These are phyloP conservation scores for Coryphaenoides rupestris DNA, from an alignment of 2,113 vertebrate genomes.

Conservation along the genomic window DNA sequence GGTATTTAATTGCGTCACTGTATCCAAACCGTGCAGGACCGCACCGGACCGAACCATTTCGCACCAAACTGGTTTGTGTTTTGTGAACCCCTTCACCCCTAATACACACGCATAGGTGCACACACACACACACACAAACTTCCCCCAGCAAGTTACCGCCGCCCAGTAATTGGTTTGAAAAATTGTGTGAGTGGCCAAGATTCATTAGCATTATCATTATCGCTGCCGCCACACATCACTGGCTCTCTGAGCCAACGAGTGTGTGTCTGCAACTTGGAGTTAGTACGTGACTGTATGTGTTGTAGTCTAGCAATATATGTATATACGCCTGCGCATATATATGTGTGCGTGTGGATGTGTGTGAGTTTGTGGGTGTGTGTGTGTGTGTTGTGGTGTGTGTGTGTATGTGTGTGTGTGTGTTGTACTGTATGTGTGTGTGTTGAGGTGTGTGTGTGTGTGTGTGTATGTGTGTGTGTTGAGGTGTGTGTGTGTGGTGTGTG, in stretches of 20 bases:
- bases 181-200: slow-evolving; percentile 58
- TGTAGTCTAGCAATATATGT: background rate
- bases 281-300: background rate
- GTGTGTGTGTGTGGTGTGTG: slow-evolving; percentile 4
- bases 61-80: too few species aligned
- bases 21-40: too few species aligned
- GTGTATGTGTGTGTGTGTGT: slow-evolving; percentile 58
- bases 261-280: background rate
- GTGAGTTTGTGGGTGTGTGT: slow-evolving; percentile 42
- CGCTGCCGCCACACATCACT: slow-evolving; percentile 55
- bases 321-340: slow-evolving; percentile 27
- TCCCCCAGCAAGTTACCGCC: slow-evolving; percentile 53
- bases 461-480: slow-evolving; percentile 26
- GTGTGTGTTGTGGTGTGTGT: slow-evolving; percentile 38
- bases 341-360: slow-evolving; percentile 1
- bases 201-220: slow-evolving; percentile 71
- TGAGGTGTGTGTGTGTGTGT: background rate
- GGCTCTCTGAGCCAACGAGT: slow-evolving; percentile 5
- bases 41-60: too few species aligned
- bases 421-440: too few species aligned
- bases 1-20: too few species aligned
- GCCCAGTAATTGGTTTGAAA: slow-evolving; percentile 57
- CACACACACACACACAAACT: slow-evolving; percentile 16
- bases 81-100: too few species aligned
- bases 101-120: too few species aligned